phyloP scores from a whole-genome alignment of 2,888 invertebrate genomes.

The Nomada ferruginata region DNA sequence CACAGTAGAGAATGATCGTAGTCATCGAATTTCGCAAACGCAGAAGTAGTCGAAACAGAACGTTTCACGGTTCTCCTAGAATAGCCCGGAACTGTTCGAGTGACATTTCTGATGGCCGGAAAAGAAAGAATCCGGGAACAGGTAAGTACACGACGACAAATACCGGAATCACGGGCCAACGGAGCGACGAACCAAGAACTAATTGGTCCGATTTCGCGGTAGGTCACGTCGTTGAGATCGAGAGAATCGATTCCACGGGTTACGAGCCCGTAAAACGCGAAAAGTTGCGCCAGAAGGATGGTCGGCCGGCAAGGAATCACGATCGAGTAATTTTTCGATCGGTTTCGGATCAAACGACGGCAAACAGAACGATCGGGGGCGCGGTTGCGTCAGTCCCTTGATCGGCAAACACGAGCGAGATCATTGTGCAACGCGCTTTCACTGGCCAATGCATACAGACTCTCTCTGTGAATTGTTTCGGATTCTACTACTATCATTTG shows the following conservation, averaged over 20 bases:
- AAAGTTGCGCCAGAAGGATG: too few species aligned
- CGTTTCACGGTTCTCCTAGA: too few species aligned
- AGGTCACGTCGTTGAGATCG: background rate
- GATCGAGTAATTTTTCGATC: constrained; percentile 37
- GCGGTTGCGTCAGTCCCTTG: constrained; percentile 63
- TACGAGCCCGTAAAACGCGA: constrained; percentile 14
- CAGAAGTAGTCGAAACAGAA: background rate
- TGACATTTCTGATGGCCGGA: background rate
- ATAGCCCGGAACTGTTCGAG: background rate
- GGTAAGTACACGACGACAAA: background rate
- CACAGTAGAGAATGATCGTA: background rate
- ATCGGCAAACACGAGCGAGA: constrained; percentile 56
- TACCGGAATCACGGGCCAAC: background rate
- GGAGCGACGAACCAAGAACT: constrained; percentile 3
- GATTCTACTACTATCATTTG: constrained; percentile 42
- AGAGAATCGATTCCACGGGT: constrained; percentile 4
- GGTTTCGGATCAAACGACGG: constrained; percentile 40
- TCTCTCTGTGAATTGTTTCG: constrained; percentile 37
- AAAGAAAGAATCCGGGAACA: background rate
- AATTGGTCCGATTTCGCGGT: background rate
- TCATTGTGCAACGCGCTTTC: constrained; percentile 72
- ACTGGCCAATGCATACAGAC: constrained; percentile 44
- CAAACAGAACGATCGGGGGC: constrained; percentile 58
- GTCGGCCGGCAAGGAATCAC: background rate
- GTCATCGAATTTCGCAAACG: background rate